phyloP scores from a whole-genome alignment of 1,140 invertebrate genomes.

The Atta texana region DNA sequence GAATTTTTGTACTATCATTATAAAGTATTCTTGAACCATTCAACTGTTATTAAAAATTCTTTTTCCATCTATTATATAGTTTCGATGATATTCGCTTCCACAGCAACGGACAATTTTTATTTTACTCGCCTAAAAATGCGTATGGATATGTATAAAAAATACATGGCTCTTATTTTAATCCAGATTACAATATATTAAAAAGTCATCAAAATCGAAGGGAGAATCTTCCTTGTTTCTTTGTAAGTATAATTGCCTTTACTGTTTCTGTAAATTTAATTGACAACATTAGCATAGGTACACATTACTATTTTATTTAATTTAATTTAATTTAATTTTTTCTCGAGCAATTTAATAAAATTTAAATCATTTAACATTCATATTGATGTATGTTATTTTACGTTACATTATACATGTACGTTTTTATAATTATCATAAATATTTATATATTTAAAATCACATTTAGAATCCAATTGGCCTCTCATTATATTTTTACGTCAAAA shows the following conservation, averaged over 20 bases:
- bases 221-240: too few relatives aligned
- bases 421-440: background rate
- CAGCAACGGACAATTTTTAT: too few relatives aligned
- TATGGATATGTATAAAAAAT: too few relatives aligned
- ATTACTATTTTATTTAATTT: background rate
- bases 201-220: too few relatives aligned
- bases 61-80: too few relatives aligned
- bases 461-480: background rate
- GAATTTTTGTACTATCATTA: too few relatives aligned
- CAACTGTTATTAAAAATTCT: too few relatives aligned
- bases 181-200: background rate
- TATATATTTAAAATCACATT: background rate
- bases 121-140: too few relatives aligned
- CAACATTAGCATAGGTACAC: background rate
- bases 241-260: background rate
- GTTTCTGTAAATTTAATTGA: background rate
- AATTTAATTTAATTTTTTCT: constrained; percentile 4
- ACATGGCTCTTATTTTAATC: too few relatives aligned
- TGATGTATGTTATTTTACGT: too few relatives aligned
- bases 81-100: too few relatives aligned
- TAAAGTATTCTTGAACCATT: too few relatives aligned
- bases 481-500: background rate
- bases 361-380: background rate
- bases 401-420: background rate
- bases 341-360: constrained; percentile 6